Evolutionary conservation across 2,113 vertebrate species (phyloP), one percentile per base, ranked within the genome.

Genomic region (Salvelinus sp.): DNA sequence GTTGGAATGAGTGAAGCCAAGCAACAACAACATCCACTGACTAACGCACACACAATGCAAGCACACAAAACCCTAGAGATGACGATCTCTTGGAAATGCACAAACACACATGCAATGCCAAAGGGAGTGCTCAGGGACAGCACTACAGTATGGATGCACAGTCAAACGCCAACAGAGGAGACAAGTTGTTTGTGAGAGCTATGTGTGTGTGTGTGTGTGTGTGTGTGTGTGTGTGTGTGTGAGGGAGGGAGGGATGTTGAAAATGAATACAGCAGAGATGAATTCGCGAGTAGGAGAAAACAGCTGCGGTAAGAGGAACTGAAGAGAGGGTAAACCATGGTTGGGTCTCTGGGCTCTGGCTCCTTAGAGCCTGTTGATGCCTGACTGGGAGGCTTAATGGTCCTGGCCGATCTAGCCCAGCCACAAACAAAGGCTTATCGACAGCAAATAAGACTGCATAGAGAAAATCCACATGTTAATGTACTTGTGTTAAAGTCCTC

Each of bases 1-100:
- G 86, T 83, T 85, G 90, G 89, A 92, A 91, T 91, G 90, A 82
- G 69, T 72, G 68, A 74, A 72, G 69, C 18, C n/a, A 4, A 25
- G n/a, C 69, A 48, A 25, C 44, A 25, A 82, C 68, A 86, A 81
- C 76, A 79, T 60, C 71, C n/a, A 73, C 76, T 76, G 80, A 30
- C 25, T 57, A 20, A 20, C 14, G n/a, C 67, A 44, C 68, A 69
- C 33, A 33, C 33, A 50, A 3, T 50, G 48, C 48, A 50, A n/a
- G 5, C 58, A 62, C 58, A 62, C 18, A 23, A 7, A 62, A 2
- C 18, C 18, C 58, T 62, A 9, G 58, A 2, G 20, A 62, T 23
- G 12, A 48, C 44, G 1, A 6, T 16, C 50, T 57, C 48, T 57
- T 27, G 27, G 25, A 27, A 50, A 54, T 50, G 47, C 3, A 70